phyloP scores from a whole-genome alignment of 2,888 invertebrate genomes.

The Cyclophora punctaria region DNA sequence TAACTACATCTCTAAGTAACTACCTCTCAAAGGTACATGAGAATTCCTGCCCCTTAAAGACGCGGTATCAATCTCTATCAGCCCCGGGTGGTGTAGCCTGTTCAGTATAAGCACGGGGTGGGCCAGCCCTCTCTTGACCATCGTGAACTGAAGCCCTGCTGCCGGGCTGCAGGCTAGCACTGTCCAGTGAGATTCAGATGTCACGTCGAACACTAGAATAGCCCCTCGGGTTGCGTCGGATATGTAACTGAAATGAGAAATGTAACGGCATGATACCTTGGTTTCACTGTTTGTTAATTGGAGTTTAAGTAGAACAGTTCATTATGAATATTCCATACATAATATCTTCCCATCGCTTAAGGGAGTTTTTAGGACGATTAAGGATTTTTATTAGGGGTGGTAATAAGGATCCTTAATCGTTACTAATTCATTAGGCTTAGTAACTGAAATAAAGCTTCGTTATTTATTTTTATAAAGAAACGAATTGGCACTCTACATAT shows the following conservation, averaged over 20 bases:
- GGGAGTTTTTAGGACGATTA: no score
- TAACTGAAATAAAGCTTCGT: no score
- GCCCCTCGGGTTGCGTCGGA: constrained; percentile 82
- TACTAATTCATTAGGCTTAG: no score
- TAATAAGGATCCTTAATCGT: no score
- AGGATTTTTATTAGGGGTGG: no score
- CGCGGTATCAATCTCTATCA: constrained; percentile 79
- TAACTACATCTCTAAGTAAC: constrained; percentile 37
- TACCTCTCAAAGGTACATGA: constrained; percentile 58
- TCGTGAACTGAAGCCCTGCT: constrained; percentile 79
- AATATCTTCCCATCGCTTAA: no score
- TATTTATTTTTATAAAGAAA: no score
- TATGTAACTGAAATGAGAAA: constrained; percentile 58
- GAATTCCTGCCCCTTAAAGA: constrained; percentile 76
- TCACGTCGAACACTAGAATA: constrained; percentile 80
- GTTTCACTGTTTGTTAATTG: no score
- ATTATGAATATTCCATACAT: no score
- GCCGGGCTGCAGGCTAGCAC: constrained; percentile 74
- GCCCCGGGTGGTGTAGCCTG: constrained; percentile 76
- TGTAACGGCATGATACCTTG: no score
- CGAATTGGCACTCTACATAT: no score
- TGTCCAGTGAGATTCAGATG: constrained; percentile 76
- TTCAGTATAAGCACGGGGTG: constrained; percentile 77
- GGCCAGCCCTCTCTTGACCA: constrained; percentile 75
- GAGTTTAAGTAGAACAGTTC: no score